Conservation (phyloP, 2,888 invertebrate species). For the Eupithecia pulchellata region DNA sequence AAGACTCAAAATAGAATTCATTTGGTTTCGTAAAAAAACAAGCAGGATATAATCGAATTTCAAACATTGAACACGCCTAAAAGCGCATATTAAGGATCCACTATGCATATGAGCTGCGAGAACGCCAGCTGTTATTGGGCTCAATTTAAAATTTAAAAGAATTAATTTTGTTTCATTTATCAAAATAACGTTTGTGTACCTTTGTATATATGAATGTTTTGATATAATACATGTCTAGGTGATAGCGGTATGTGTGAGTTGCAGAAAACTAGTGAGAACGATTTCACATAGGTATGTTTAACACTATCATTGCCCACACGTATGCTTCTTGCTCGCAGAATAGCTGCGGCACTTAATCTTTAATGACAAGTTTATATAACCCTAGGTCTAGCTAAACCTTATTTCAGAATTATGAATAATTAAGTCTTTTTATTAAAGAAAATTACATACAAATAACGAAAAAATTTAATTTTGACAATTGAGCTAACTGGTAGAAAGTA, state of each 20-base stretch:
- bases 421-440: too few species aligned
- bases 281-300: too few species aligned
- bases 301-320: background rate
- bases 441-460: too few species aligned
- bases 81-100: slow-evolving; percentile 28
- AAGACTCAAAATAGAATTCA: background rate
- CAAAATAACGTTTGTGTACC: slow-evolving; percentile 10
- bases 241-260: background rate
- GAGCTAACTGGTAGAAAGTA: too few species aligned
- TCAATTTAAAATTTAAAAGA: slow-evolving; percentile 55
- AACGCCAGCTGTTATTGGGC: slow-evolving; percentile 45
- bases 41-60: slow-evolving; percentile 24
- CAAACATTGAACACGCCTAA: slow-evolving; percentile 35
- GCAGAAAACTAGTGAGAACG: too few species aligned
- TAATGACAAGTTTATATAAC: too few species aligned
- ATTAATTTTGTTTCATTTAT: slow-evolving; percentile 52
- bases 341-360: too few species aligned
- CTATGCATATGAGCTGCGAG: slow-evolving; percentile 40
- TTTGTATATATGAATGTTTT: background rate
- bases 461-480: too few species aligned
- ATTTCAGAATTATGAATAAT: too few species aligned
- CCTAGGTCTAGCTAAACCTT: too few species aligned
- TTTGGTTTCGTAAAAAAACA: slow-evolving; percentile 5
- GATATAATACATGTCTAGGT: background rate
- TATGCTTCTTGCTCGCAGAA: background rate